A percentile compares a stretch with the other conserved stretches of the same genome.
Evolutionary conservation across 2,888 invertebrate genomes (phyloP).

Genomic region (Drosophila pullipes): DNA sequence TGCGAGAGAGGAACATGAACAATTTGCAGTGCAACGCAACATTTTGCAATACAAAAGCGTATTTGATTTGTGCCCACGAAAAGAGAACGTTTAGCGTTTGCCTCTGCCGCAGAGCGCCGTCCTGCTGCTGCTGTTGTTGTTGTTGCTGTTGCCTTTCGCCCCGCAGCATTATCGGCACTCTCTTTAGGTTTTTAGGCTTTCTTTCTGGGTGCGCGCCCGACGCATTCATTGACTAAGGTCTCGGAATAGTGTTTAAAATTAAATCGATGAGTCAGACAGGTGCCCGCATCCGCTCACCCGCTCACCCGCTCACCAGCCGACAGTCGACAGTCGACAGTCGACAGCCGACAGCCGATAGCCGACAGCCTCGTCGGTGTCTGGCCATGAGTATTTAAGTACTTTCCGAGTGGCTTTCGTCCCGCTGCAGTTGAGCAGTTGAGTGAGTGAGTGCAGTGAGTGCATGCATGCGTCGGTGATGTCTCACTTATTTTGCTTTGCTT

Average conservation of each 20-base stretch:
- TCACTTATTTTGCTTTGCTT: constrained; percentile 40
- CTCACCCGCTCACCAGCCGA: background rate
- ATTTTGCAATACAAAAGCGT: constrained; percentile 23
- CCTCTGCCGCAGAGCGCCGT: background rate
- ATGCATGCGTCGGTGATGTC: constrained; percentile 24
- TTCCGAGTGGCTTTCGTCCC: constrained; percentile 34
- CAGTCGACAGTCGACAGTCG: background rate
- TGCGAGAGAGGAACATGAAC: background rate
- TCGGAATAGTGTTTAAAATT: constrained; percentile 61
- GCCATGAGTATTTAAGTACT: constrained; percentile 17
- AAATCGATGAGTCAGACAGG: constrained; percentile 64
- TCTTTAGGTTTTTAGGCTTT: constrained; percentile 18
- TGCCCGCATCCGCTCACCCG: constrained; percentile 43
- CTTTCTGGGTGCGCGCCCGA: constrained; percentile 19
- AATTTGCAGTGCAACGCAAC: constrained; percentile 16
- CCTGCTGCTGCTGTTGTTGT: constrained; percentile 2
- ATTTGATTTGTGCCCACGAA: constrained; percentile 6
- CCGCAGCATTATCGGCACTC: constrained; percentile 32
- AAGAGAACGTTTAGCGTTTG: constrained; percentile 11
- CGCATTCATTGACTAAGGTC: constrained; percentile 65
- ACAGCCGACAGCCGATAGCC: constrained; percentile 1
- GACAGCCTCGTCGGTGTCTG: constrained; percentile 19
- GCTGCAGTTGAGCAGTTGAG: constrained; percentile 4
- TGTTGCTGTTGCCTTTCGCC: constrained; percentile 16
- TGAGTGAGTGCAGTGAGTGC: constrained; percentile 3